These are phyloP conservation scores for Heterodera schachtii DNA, from an alignment of 1,140 invertebrate genomes.

Conservation along the genomic window DNA sequence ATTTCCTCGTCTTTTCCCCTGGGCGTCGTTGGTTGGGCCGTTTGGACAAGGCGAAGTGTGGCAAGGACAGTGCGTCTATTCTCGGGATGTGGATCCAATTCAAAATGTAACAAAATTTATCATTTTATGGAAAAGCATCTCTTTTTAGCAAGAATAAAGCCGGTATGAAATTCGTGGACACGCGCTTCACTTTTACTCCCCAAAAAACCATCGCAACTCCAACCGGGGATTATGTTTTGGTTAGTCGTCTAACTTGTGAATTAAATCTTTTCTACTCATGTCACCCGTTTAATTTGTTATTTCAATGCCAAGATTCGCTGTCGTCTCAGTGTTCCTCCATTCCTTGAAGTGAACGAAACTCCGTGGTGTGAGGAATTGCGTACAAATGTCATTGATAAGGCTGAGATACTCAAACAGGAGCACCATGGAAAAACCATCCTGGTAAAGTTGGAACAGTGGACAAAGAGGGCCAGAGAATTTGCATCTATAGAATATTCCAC, in stretches of 20 bases:
- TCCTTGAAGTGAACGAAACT: background rate
- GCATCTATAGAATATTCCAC: no score
- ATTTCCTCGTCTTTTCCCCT: background rate
- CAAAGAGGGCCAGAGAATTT: no score
- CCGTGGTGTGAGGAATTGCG: slow-evolving; percentile 5
- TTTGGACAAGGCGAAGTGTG: background rate
- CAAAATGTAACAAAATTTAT: background rate
- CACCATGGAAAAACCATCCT: background rate
- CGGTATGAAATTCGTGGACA: background rate
- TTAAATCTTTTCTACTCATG: no score
- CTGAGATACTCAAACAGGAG: background rate
- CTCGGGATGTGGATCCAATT: background rate
- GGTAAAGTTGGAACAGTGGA: background rate
- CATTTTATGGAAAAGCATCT: background rate
- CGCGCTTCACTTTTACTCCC: background rate
- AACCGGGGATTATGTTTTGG: background rate
- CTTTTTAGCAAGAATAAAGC: background rate
- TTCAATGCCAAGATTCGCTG: no score
- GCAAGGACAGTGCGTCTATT: background rate
- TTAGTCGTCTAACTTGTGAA: background rate
- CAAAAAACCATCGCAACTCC: background rate
- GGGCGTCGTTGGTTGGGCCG: background rate
- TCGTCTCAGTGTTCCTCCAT: background rate
- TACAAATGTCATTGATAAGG: background rate
- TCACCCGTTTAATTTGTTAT: background rate